These are phyloP conservation scores for Elgonia sp. DNA, from an alignment of 2,888 invertebrate species.

Conservation along the genomic window DNA sequence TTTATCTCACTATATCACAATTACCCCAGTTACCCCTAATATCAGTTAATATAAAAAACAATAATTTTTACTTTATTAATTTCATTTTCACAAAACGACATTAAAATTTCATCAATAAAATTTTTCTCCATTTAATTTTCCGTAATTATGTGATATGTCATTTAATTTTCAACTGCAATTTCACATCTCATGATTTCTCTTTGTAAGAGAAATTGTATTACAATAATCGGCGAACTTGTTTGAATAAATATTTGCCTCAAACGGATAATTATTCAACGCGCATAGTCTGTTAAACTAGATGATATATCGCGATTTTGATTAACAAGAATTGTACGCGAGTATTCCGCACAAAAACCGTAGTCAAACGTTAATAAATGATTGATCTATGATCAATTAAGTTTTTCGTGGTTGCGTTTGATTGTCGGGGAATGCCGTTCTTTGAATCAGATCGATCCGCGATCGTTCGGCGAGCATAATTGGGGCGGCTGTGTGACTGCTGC, in stretches of 20 bases:
- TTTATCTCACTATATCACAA: too few relatives aligned
- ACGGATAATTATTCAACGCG: background rate
- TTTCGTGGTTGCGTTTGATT: conserved; percentile 60
- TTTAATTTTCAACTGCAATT: too few relatives aligned
- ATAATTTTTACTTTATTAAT: too few relatives aligned
- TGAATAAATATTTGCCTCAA: background rate
- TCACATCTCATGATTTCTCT: too few relatives aligned
- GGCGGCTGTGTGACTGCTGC: conserved; percentile 50
- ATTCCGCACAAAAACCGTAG: conserved; percentile 39
- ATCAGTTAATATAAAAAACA: too few relatives aligned
- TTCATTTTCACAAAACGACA: too few relatives aligned
- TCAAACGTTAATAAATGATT: conserved; percentile 67
- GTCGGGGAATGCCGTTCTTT: conserved; percentile 66
- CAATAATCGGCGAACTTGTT: background rate
- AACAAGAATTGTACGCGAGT: conserved; percentile 4
- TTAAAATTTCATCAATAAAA: too few relatives aligned
- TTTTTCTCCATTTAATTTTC: too few relatives aligned
- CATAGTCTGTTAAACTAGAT: conserved; percentile 10
- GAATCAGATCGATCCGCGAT: conserved; percentile 69
- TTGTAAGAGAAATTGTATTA: background rate
- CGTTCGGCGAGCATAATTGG: conserved; percentile 69
- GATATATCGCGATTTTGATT: conserved; percentile 22
- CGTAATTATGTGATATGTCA: too few relatives aligned
- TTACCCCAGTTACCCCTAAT: too few relatives aligned
- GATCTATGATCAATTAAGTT: conserved; percentile 74